phyloP scores from a whole-genome alignment of 2,888 invertebrate species.

The Lasioglossum oenotherae region DNA sequence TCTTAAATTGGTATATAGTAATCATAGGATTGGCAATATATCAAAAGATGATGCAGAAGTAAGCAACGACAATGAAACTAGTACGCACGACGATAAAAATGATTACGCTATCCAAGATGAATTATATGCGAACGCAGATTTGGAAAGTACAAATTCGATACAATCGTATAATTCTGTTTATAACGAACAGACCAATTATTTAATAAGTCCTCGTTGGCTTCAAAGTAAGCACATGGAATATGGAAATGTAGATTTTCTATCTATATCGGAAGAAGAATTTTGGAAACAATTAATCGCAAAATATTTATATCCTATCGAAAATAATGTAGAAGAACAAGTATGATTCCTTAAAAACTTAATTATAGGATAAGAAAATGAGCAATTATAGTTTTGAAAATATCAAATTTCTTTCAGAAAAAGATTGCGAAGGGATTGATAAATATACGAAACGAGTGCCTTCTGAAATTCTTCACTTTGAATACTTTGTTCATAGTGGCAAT shows the following conservation, averaged over 20 bases:
- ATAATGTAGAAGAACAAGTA: conserved; percentile 88
- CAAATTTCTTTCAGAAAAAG: conserved; percentile 77
- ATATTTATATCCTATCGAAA: conserved; percentile 91
- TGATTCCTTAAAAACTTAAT: conserved; percentile 52
- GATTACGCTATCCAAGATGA: conserved; percentile 14
- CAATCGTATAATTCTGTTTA: conserved; percentile 9
- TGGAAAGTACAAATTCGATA: conserved; percentile 47
- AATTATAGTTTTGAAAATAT: background rate
- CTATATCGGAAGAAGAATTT: conserved; percentile 89
- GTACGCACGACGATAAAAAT: background rate
- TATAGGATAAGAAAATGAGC: background rate
- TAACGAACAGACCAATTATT: conserved; percentile 75
- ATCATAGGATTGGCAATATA: background rate
- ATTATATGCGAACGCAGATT: conserved; percentile 25
- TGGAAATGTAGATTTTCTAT: conserved; percentile 88
- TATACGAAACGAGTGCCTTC: conserved; percentile 86
- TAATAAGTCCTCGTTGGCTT: conserved; percentile 89
- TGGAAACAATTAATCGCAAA: conserved; percentile 91
- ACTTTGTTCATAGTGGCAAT: conserved; percentile 88
- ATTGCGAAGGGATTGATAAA: conserved; percentile 85
- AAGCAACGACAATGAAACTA: conserved; percentile 6
- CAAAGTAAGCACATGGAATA: conserved; percentile 88
- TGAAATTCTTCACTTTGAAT: conserved; percentile 88
- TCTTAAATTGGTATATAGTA: conserved; percentile 12
- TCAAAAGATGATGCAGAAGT: conserved; percentile 1